Evolutionary conservation across 2,888 invertebrate species (phyloP).

Genomic region (Thymelicus sylvestris): DNA sequence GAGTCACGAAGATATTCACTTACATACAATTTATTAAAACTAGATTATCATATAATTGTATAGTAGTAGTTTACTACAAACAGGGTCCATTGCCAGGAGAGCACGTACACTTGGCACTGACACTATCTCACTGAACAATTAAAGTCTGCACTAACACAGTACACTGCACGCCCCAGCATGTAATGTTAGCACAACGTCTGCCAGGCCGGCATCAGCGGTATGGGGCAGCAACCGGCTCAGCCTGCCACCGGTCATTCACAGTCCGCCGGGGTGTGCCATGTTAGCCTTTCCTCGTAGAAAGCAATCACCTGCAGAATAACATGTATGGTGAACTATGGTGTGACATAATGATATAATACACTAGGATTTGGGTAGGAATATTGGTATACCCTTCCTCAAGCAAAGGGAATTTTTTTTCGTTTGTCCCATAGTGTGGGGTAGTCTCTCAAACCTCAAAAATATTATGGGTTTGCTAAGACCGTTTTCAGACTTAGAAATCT

Average conservation of each 20-base stretch:
- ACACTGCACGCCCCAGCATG: no score
- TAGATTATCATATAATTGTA: not conserved
- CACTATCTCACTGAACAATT: slow-evolving; percentile 5
- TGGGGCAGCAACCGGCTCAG: no score
- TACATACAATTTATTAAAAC: not conserved
- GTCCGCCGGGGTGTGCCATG: slow-evolving; percentile 93
- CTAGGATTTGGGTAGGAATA: no score
- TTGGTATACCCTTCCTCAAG: no score
- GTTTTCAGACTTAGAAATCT: no score
- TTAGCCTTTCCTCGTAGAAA: slow-evolving; percentile 97
- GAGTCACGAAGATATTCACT: not conserved
- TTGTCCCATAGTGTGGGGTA: no score
- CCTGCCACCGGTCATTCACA: slow-evolving; percentile 56
- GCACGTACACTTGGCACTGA: not conserved
- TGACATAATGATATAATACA: no score
- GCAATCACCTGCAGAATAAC: slow-evolving; percentile 89
- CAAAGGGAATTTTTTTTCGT: no score
- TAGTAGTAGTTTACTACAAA: not conserved
- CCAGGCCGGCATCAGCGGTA: not conserved
- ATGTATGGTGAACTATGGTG: not conserved
- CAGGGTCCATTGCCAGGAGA: slow-evolving; percentile 1
- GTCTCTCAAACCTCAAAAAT: no score
- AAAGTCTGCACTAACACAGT: not conserved
- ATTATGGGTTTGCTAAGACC: no score
- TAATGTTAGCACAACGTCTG: no score